Evolutionary conservation across 2,888 invertebrate genomes (phyloP).

Genomic region (Lasioglossum pauxillum): DNA sequence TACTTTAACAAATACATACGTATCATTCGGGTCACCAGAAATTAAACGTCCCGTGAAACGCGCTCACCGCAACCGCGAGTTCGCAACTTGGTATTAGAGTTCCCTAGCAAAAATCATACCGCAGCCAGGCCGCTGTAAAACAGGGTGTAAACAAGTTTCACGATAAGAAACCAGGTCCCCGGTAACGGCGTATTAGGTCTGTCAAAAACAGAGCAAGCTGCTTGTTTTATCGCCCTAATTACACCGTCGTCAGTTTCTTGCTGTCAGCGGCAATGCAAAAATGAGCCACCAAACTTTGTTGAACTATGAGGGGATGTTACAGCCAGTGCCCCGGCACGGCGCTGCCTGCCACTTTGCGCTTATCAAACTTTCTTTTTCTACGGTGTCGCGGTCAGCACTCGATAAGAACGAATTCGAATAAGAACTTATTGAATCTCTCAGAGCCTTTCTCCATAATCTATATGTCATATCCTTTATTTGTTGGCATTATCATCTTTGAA

Average conservation of each 20-base stretch:
- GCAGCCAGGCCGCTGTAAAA: constrained; percentile 32
- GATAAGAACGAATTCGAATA: constrained; percentile 18
- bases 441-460: background rate
- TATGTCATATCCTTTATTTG: no score
- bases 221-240: constrained; percentile 69
- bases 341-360: background rate
- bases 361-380: constrained; percentile 13
- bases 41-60: constrained; percentile 38
- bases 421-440: background rate
- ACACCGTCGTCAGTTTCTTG: constrained; percentile 67
- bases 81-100: constrained; percentile 35
- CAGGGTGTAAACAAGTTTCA: constrained; percentile 50
- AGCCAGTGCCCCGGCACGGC: constrained; percentile 14
- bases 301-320: constrained; percentile 46
- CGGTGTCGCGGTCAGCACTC: background rate
- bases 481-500: no score
- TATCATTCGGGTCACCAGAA: background rate
- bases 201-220: constrained; percentile 48
- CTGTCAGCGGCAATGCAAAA: constrained; percentile 62
- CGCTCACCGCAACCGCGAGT: constrained; percentile 23
- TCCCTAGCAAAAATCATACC: constrained; percentile 35
- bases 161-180: constrained; percentile 52
- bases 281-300: constrained; percentile 58
- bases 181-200: constrained; percentile 52
- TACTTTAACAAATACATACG: background rate